These are phyloP conservation scores for Premnoplex brunnescens DNA, from an alignment of 2,797 vertebrate species.

Conservation along the genomic window DNA sequence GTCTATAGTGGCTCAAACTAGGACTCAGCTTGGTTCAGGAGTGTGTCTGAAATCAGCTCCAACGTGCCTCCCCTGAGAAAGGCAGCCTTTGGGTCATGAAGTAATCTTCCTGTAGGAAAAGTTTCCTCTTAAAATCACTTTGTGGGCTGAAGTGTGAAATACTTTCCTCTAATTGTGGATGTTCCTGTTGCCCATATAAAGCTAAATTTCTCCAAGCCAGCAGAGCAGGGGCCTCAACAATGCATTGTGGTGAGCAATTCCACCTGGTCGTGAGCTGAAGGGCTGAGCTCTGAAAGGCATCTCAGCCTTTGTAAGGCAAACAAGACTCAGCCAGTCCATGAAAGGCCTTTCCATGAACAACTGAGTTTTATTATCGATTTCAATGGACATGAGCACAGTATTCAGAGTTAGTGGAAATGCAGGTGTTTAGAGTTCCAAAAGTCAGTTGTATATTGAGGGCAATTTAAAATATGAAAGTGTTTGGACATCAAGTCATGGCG, in stretches of 20 bases:
- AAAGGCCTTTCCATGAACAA: neutral
- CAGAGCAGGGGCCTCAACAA: neutral
- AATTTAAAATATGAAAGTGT: neutral
- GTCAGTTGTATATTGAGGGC: neutral
- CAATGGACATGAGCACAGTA: no score
- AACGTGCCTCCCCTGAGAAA: neutral
- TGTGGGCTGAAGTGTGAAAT: neutral
- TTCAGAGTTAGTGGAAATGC: neutral
- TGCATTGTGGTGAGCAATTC: neutral
- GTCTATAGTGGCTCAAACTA: neutral
- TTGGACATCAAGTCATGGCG: rapidly evolving
- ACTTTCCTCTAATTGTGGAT: neutral
- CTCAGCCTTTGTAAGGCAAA: neutral
- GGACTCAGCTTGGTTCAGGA: neutral
- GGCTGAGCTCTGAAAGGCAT: neutral
- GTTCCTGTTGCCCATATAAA: neutral
- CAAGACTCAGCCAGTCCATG: neutral
- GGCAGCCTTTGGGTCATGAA: neutral
- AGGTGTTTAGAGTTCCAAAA: neutral
- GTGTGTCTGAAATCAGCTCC: neutral
- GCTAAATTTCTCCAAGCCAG: neutral
- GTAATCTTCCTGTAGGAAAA: neutral
- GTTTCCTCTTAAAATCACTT: neutral
- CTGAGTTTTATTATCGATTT: neutral
- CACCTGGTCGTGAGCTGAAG: neutral